Percentiles rank a stretch among this genome's conserved stretches.
Conservation (phyloP, 37 sponge, comb jelly and placozoan species). For the Hormiphora californensis region DNA sequence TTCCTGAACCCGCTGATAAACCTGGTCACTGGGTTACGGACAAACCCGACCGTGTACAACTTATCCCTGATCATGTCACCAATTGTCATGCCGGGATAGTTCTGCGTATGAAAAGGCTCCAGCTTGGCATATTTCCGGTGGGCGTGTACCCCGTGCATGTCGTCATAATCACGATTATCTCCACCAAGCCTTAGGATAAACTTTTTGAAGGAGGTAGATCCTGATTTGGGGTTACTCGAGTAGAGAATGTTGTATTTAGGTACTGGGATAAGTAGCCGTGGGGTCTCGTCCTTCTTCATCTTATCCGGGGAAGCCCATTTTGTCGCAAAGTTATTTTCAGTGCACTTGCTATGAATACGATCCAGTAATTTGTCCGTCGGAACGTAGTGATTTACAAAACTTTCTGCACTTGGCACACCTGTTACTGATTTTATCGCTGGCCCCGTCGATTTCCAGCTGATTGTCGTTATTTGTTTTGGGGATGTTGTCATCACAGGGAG, state of each 20-base stretch:
- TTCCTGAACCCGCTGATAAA: slow-evolving; percentile 6
- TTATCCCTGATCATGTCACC: not conserved
- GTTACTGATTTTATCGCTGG: too few relatives aligned
- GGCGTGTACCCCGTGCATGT: slow-evolving; percentile 30
- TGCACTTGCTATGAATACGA: not conserved
- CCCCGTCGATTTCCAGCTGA: too few relatives aligned
- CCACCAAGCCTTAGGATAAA: not conserved
- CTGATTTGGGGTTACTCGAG: slow-evolving; percentile 23
- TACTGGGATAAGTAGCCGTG: not conserved
- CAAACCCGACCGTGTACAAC: slow-evolving; percentile 27
- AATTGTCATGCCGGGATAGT: not conserved
- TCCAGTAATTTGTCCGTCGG: not conserved
- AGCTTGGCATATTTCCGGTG: not conserved
- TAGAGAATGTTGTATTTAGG: slow-evolving; percentile 9
- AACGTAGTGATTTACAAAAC: too few relatives aligned
- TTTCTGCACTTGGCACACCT: too few relatives aligned
- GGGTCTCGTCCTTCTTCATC: not conserved
- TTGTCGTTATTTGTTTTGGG: too few relatives aligned
- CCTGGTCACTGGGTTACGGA: slow-evolving; percentile 18
- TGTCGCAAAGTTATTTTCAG: not conserved
- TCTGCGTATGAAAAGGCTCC: not conserved
- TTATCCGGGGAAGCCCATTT: not conserved
- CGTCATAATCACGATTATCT: not conserved
- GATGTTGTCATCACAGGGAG: too few relatives aligned
- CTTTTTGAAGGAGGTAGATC: slow-evolving; percentile 44